Evolutionary conservation across 2,113 vertebrate genomes (phyloP).

Genomic region (Myotis davidii): DNA sequence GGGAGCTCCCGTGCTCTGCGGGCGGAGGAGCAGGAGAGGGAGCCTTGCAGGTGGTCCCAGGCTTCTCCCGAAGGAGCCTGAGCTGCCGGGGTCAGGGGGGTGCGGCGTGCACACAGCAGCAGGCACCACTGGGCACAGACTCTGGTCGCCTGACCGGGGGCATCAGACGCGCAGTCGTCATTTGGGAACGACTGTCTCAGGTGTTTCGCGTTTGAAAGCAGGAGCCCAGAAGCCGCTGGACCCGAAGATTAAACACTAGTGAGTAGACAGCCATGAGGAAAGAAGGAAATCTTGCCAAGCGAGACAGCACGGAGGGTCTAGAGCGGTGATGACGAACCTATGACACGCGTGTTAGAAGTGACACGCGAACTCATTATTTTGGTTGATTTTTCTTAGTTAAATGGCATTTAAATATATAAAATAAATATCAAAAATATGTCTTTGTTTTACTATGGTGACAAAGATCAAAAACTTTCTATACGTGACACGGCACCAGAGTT

Average conservation of each 20-base stretch:
- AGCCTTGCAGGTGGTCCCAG: too few relatives aligned
- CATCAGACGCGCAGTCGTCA: neutral
- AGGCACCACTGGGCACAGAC: neutral
- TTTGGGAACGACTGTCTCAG: neutral
- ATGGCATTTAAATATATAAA: too few relatives aligned
- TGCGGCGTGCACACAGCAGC: accelerated
- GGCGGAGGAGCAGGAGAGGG: neutral
- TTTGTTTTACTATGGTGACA: too few relatives aligned
- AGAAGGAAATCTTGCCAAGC: neutral
- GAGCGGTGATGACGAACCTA: too few relatives aligned
- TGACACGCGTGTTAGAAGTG: too few relatives aligned
- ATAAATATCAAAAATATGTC: too few relatives aligned
- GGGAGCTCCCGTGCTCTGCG: neutral
- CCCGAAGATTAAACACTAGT: neutral
- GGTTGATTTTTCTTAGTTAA: too few relatives aligned
- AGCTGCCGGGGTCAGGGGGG: neutral
- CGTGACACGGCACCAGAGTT: too few relatives aligned
- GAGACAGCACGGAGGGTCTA: neutral
- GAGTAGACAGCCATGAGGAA: neutral
- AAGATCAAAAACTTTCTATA: too few relatives aligned
- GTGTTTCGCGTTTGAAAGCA: neutral
- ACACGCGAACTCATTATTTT: too few relatives aligned
- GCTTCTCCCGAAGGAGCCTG: neutral
- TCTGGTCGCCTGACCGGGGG: neutral
- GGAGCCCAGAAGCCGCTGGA: neutral